Conservation (phyloP, 2,797 vertebrate genomes). For the Todus mexicanus region DNA sequence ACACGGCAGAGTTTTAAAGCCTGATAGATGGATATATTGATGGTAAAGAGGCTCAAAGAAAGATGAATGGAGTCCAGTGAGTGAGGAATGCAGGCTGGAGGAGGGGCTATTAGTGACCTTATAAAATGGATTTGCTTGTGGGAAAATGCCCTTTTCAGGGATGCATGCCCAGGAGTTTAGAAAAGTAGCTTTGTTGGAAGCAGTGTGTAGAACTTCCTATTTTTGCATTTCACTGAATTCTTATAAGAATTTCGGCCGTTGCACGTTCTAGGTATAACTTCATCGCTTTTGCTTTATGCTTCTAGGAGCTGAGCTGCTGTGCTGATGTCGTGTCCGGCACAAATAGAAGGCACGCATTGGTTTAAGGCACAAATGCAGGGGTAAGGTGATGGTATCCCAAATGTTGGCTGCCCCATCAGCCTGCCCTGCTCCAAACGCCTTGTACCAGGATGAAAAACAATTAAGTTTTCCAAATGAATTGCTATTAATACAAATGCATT, state of each 20-base stretch:
- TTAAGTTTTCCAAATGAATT: background rate
- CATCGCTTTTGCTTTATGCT: background rate
- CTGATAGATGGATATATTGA: background rate
- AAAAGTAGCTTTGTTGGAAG: background rate
- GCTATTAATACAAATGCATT: background rate
- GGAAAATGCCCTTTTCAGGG: background rate
- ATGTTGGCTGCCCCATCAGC: background rate
- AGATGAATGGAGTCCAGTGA: background rate
- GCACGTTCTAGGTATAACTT: background rate
- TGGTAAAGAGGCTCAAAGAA: background rate
- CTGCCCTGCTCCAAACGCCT: background rate
- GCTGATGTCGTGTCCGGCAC: background rate
- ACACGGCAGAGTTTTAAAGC: background rate
- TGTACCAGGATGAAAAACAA: background rate
- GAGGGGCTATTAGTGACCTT: background rate
- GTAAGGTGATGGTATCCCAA: background rate
- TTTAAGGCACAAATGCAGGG: background rate
- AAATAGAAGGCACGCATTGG: background rate
- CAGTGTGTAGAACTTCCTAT: background rate
- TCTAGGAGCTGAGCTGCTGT: background rate
- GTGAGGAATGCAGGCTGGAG: background rate
- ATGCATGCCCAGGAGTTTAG: background rate
- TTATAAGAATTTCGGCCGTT: background rate
- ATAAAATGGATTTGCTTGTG: background rate
- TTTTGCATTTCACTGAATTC: background rate